phyloP scores from a whole-genome alignment of 2,113 vertebrate species.

The Pluvialis apricaria region DNA sequence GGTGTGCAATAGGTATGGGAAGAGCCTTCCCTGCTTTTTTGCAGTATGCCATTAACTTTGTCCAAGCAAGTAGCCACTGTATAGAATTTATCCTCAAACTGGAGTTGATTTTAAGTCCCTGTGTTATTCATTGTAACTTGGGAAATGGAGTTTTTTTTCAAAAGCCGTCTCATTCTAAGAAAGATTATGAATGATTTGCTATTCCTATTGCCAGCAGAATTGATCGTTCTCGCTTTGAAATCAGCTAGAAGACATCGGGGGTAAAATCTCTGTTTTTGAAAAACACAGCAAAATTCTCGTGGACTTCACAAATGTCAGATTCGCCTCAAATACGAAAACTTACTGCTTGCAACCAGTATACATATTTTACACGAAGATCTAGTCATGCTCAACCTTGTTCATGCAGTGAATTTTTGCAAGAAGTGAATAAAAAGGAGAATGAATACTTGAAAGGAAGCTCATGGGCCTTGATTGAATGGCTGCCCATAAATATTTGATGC shows the following conservation, averaged over 20 bases:
- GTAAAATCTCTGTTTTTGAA: not conserved
- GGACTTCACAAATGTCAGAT: not conserved
- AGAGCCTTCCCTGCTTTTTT: not conserved
- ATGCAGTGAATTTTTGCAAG: not conserved
- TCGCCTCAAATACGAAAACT: not conserved
- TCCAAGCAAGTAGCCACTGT: not conserved
- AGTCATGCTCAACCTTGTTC: not conserved
- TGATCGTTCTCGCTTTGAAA: conserved; percentile 9
- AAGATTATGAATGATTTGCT: not conserved
- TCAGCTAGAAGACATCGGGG: not conserved
- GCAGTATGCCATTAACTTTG: not conserved
- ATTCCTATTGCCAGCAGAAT: not conserved
- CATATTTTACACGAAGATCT: not conserved
- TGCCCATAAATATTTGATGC: conserved; percentile 58
- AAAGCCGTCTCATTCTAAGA: not conserved
- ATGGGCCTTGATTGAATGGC: conserved; percentile 35
- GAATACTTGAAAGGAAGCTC: conserved; percentile 13
- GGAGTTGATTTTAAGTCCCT: not conserved
- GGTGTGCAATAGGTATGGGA: not conserved
- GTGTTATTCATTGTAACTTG: not conserved
- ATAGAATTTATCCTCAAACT: not conserved
- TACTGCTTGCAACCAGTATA: not conserved
- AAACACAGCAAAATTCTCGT: not conserved
- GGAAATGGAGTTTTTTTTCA: not conserved
- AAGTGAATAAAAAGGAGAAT: conserved; percentile 11